phyloP scores from a whole-genome alignment of 2,888 invertebrate genomes.

The Ophion ventricosus region DNA sequence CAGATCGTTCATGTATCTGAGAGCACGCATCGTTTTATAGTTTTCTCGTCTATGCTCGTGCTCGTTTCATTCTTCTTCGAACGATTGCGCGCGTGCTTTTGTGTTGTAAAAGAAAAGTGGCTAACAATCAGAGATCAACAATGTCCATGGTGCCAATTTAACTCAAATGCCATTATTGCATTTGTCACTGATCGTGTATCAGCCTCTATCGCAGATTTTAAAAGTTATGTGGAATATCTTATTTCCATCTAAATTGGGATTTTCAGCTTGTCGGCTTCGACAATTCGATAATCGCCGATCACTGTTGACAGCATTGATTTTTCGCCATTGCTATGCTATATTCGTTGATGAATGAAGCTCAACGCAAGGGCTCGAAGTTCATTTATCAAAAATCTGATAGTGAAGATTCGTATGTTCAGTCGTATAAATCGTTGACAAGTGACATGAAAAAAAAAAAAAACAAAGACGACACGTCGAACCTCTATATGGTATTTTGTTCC shows the following conservation, averaged over 20 bases:
- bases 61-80: constrained; percentile 22
- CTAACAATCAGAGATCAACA: constrained; percentile 8
- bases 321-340: no score
- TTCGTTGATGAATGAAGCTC: no score
- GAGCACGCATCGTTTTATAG: constrained; percentile 21
- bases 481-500: background rate
- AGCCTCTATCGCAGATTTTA: no score
- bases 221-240: no score
- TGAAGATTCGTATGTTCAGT: background rate
- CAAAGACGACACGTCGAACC: background rate
- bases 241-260: no score
- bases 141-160: constrained; percentile 8
- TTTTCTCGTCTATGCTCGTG: constrained; percentile 11
- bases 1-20: background rate
- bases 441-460: background rate
- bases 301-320: no score
- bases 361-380: no score
- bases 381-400: background rate
- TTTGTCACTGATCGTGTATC: background rate
- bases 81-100: background rate
- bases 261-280: no score
- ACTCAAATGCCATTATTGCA: background rate
- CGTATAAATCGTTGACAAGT: background rate
- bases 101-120: background rate
- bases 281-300: no score